A percentile compares a stretch with the other conserved stretches of the same genome.
phyloP scores from a whole-genome alignment of 2,797 vertebrate species.

The Cyclopterus lumpus region DNA sequence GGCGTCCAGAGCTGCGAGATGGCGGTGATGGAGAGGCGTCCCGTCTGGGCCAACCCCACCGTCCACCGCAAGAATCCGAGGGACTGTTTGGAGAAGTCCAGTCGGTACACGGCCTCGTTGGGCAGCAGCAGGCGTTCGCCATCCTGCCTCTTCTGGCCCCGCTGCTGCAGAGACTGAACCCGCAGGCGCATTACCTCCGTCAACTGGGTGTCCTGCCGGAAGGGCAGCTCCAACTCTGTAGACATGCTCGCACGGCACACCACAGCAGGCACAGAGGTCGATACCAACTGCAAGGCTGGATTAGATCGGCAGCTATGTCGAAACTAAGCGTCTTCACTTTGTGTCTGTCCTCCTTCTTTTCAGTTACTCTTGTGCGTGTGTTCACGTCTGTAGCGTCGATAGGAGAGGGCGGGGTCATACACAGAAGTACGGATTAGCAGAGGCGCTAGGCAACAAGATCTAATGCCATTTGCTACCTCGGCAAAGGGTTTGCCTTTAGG shows the following conservation, averaged over 20 bases:
- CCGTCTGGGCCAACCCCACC: constrained; percentile 79
- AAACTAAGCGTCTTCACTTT: constrained; percentile 22
- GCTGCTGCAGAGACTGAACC: constrained; percentile 89
- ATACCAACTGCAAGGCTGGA: constrained; percentile 12
- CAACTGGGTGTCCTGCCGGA: constrained; percentile 85
- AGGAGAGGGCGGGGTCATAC: constrained; percentile 40
- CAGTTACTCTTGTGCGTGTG: constrained; percentile 9
- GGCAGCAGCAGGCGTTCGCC: constrained; percentile 89
- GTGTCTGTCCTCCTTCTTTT: not conserved
- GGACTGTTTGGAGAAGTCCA: constrained; percentile 88
- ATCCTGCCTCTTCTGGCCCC: constrained; percentile 85
- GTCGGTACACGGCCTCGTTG: constrained; percentile 86
- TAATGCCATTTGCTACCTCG: constrained; percentile 54
- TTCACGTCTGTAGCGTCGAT: not conserved
- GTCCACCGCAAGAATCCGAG: constrained; percentile 87
- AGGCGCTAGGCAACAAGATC: constrained; percentile 65
- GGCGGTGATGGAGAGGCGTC: constrained; percentile 86
- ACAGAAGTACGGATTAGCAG: constrained; percentile 31
- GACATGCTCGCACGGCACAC: constrained; percentile 56
- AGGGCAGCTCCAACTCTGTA: constrained; percentile 77
- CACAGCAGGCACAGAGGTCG: constrained; percentile 18
- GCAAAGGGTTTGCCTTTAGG: constrained; percentile 38
- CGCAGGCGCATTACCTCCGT: constrained; percentile 90
- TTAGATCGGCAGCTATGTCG: constrained; percentile 27
- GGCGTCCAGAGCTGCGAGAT: constrained; percentile 97